phyloP scores from a whole-genome alignment of 2,797 vertebrate species.

The Sebastes cheni region DNA sequence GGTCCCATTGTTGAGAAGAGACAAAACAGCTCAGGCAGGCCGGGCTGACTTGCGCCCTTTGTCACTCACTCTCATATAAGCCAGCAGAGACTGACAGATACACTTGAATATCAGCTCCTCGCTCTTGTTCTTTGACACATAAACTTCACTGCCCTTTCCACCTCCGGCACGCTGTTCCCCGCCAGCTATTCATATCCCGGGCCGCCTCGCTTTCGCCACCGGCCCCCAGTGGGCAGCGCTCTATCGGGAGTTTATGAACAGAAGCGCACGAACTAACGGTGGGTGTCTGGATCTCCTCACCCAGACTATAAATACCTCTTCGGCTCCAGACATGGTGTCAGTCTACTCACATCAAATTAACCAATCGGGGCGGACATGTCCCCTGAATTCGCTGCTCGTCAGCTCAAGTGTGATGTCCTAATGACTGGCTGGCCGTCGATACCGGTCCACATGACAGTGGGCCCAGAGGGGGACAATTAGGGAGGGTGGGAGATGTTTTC shows the following conservation, averaged over 20 bases:
- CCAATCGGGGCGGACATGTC: constrained; percentile 63
- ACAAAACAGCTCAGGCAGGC: constrained; percentile 53
- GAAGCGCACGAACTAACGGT: constrained; percentile 18
- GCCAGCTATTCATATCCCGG: constrained; percentile 49
- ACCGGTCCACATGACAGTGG: constrained; percentile 52
- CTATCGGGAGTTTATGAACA: constrained; percentile 32
- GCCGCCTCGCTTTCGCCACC: constrained; percentile 14
- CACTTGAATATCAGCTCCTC: constrained; percentile 54
- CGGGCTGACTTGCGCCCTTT: constrained; percentile 57
- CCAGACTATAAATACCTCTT: constrained; percentile 58
- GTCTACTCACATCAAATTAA: constrained; percentile 73
- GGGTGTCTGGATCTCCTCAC: constrained; percentile 30
- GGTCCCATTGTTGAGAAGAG: constrained; percentile 64
- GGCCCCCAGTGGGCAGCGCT: constrained; percentile 4
- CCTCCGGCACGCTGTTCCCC: constrained; percentile 35
- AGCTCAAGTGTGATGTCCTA: constrained; percentile 75
- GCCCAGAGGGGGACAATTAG: constrained; percentile 73
- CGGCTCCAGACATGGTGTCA: constrained; percentile 60
- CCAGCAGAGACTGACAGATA: constrained; percentile 63
- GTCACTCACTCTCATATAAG: constrained; percentile 43
- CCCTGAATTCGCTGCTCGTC: constrained; percentile 58
- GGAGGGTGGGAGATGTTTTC: constrained; percentile 64
- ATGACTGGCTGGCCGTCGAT: constrained; percentile 74
- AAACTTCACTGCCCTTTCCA: constrained; percentile 67
- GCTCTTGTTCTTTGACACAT: constrained; percentile 56